Evolutionary conservation across 2,888 invertebrate species (phyloP).

Genomic region (Agriopis leucophaearia): DNA sequence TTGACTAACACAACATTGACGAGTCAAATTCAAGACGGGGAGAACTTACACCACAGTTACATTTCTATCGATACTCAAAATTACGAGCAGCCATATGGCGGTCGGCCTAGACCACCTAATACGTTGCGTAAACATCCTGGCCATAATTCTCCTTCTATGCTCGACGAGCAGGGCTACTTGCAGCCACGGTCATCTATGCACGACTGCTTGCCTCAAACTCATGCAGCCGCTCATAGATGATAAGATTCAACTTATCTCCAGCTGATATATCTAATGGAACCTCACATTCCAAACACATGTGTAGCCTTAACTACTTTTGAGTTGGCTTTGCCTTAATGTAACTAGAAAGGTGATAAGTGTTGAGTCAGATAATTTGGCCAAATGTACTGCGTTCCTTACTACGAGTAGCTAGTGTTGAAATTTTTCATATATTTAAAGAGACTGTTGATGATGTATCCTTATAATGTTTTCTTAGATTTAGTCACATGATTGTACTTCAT

Average conservation of each 20-base stretch:
- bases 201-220: slow-evolving; percentile 83
- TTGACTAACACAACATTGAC: slow-evolving; percentile 87
- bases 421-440: slow-evolving; percentile 64
- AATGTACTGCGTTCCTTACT: slow-evolving; percentile 67
- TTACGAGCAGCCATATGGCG: slow-evolving; percentile 82
- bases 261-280: slow-evolving; percentile 81
- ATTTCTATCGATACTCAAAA: slow-evolving; percentile 88
- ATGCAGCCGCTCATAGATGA: slow-evolving; percentile 80
- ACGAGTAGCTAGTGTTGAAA: slow-evolving; percentile 52
- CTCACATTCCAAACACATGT: slow-evolving; percentile 83
- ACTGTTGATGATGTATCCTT: slow-evolving; percentile 68
- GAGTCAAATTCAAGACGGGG: slow-evolving; percentile 88
- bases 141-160: slow-evolving; percentile 78
- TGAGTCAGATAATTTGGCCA: slow-evolving; percentile 69
- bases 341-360: slow-evolving; percentile 71
- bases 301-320: slow-evolving; percentile 74
- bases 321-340: slow-evolving; percentile 76
- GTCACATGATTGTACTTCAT: slow-evolving; percentile 64
- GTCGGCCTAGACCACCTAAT: slow-evolving; percentile 79
- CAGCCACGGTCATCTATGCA: slow-evolving; percentile 83
- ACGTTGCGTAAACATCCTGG: slow-evolving; percentile 79
- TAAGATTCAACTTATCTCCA: slow-evolving; percentile 76
- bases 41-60: slow-evolving; percentile 89
- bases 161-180: slow-evolving; percentile 84
- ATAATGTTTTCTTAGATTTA: slow-evolving; percentile 60